These are phyloP conservation scores for Sardina pilchardus DNA, from an alignment of 2,113 vertebrate species.

Conservation along the genomic window DNA sequence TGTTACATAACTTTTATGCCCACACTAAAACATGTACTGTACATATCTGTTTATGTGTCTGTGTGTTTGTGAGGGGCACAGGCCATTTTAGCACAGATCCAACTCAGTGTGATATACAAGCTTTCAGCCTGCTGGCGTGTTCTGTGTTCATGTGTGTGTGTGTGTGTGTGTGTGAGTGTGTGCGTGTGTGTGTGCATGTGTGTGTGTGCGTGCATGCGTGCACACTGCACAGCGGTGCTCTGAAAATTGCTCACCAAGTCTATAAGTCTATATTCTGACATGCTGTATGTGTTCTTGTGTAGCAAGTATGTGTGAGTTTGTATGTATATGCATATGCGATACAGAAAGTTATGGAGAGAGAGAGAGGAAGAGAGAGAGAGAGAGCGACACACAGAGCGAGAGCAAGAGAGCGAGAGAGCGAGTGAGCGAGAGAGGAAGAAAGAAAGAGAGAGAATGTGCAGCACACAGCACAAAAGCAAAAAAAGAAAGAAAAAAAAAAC, in stretches of 20 bases:
- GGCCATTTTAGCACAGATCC: background rate
- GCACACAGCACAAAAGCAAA: background rate
- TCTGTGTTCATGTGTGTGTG: background rate
- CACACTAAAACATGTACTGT: conserved; percentile 7
- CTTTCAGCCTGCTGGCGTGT: background rate
- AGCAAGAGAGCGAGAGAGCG: background rate
- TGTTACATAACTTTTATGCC: conserved; percentile 4
- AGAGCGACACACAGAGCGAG: background rate
- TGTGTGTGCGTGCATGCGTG: background rate
- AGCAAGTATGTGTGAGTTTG: conserved; percentile 8
- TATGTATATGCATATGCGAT: background rate
- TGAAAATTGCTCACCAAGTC: background rate
- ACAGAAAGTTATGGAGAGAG: background rate
- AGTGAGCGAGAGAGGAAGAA: background rate
- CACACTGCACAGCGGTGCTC: background rate
- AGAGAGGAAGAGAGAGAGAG: background rate
- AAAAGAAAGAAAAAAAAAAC: background rate
- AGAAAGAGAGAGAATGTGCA: background rate
- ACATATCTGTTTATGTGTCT: background rate
- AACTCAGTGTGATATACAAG: background rate
- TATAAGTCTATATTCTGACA: background rate
- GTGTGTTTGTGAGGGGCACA: background rate
- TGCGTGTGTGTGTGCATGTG: background rate
- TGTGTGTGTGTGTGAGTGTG: background rate
- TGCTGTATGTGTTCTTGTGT: background rate